Evolutionary conservation across 2,888 invertebrate genomes (phyloP).

Genomic region (Apoderus coryli): DNA sequence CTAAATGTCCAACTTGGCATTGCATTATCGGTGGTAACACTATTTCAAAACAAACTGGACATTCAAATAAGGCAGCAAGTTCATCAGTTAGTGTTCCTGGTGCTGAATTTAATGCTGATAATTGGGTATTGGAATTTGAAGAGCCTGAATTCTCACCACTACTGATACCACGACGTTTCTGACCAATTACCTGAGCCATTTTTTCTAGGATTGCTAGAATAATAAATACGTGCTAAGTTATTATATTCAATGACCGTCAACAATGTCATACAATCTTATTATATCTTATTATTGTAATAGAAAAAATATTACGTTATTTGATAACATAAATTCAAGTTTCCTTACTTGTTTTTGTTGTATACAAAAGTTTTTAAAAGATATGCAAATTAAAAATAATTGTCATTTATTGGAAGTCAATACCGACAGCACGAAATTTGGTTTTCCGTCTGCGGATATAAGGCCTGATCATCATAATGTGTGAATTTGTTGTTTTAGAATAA

Average conservation of each 20-base stretch:
- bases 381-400: conserved; percentile 19
- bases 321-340: too few species aligned
- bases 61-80: conserved; percentile 82
- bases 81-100: conserved; percentile 66
- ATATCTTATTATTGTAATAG: too few species aligned
- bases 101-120: conserved; percentile 29
- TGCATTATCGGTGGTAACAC: conserved; percentile 97
- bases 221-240: too few species aligned
- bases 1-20: conserved; percentile 96
- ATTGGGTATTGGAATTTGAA: conserved; percentile 22
- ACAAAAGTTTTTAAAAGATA: conserved; percentile 21
- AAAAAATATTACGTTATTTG: too few species aligned
- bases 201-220: too few species aligned
- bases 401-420: conserved; percentile 20
- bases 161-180: conserved; percentile 25
- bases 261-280: too few species aligned
- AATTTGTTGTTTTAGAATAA: not conserved
- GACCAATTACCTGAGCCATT: conserved; percentile 26
- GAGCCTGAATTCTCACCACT: conserved; percentile 23
- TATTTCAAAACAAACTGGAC: conserved; percentile 98
- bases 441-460: conserved; percentile 23
- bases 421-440: conserved; percentile 24
- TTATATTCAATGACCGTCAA: too few species aligned
- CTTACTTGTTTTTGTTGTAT: too few species aligned
- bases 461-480: conserved; percentile 23